Base-by-base conservation (phyloP, 2,888 invertebrate genomes). In the Agrochola macilenta region DNA sequence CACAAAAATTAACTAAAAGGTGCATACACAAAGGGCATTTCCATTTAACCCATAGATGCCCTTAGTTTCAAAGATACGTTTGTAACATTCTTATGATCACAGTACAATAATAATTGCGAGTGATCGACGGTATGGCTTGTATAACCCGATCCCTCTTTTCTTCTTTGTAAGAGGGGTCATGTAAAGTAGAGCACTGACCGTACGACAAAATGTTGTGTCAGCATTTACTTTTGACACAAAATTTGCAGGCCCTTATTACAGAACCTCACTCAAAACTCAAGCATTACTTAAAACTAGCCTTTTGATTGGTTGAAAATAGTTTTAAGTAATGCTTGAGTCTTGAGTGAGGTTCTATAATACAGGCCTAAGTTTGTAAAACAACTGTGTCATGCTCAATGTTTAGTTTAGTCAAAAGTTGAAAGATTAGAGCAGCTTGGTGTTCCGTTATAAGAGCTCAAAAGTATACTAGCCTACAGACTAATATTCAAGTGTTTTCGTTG, bases 401-500 rank as follows among this genome's bases (percentile, higher is more conserved):
- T 2, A 35, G 39, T 70, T 39, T n/a, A 0, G 11, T 39, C 39
- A 17, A 26, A 20, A 39, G 35, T 52, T 49, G 17, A 46, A 17
- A n/a, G n/a, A 52, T 49, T 43, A 30, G n/a, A n/a, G n/a, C 5
- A n/a, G 39, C 52, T 63, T 7, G 7, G 14, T 57, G n/a, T 30
- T 35, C 49, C 30, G 17, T 11, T n/a, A n/a, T 0, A n/a, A n/a
- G 39, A 9, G 65, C 30, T 26, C 5, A 73, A 74, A 35, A 39
- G 14, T 26, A 43, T 61, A 30, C 20, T 52, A 8, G 2, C 35
- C 64, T 23, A 39, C 35, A 66, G 26, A 39, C 35, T 23, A 12
- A 60, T 35, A n/a, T n/a, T 17, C 14, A 14, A 78, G 26, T 54
- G 35, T 26, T 78, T 70, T 23, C 7, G 39, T 30, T 49, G 26